A percentile compares a stretch with the other conserved stretches of the same genome.
These are phyloP conservation scores for Halocaridina rubra DNA, from an alignment of 2,888 invertebrate species.

Conservation along the genomic window DNA sequence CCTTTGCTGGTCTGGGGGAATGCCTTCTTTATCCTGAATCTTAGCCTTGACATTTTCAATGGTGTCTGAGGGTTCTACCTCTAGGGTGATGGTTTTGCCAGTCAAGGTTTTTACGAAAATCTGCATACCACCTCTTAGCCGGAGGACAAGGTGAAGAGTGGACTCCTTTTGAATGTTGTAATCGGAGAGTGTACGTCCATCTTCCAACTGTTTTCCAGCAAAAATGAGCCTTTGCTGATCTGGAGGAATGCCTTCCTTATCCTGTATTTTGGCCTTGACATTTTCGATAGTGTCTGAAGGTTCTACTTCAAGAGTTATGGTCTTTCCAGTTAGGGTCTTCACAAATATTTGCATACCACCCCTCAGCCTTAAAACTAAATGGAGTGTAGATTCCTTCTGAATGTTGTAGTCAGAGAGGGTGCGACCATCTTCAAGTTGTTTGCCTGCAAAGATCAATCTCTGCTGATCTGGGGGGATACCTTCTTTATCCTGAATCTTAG, in stretches of 20 bases:
- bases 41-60: not conserved
- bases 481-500: conserved; percentile 27
- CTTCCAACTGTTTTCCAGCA: conserved; percentile 74
- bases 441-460: conserved; percentile 74
- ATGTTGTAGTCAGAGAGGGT: conserved; percentile 71
- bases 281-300: not conserved
- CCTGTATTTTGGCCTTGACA: not conserved
- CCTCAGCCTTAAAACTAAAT: not conserved
- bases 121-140: conserved; percentile 72
- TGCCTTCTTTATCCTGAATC: not conserved
- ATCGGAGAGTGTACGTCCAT: conserved; percentile 71
- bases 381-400: not conserved
- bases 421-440: conserved; percentile 74
- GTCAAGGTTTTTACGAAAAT: conserved; percentile 72
- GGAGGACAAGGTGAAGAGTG: conserved; percentile 66
- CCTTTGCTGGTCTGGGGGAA: not conserved
- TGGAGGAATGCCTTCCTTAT: not conserved
- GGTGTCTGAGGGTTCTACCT: conserved; percentile 64
- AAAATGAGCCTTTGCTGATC: conserved; percentile 73
- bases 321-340: not conserved
- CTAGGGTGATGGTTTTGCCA: conserved; percentile 67
- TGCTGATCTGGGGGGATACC: conserved; percentile 75
- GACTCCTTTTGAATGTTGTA: conserved; percentile 74
- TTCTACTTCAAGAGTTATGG: not conserved
- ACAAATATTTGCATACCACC: conserved; percentile 13